Percentiles rank a stretch among this genome's conserved stretches.
Evolutionary conservation across 2,888 invertebrate genomes (phyloP).

Genomic region (Conus canariensis): DNA sequence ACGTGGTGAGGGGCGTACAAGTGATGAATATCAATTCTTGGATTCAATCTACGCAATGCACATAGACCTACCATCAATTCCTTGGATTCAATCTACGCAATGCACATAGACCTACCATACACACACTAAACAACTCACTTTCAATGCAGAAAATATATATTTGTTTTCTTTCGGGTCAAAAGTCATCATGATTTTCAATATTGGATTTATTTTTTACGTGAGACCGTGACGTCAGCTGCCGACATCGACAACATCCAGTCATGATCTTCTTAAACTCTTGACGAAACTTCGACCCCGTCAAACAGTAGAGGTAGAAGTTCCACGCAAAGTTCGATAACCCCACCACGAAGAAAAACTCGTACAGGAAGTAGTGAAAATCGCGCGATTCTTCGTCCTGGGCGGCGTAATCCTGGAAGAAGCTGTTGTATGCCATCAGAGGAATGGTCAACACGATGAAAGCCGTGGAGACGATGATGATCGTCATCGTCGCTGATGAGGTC

Average conservation of each 20-base stretch:
- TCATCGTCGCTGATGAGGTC: constrained; percentile 42
- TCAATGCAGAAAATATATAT: too few relatives aligned
- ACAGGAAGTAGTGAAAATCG: constrained; percentile 28
- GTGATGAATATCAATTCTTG: too few relatives aligned
- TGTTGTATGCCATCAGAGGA: constrained; percentile 48
- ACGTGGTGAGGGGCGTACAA: too few relatives aligned
- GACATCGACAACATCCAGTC: neutral
- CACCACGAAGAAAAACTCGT: constrained; percentile 47
- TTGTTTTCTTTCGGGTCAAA: neutral
- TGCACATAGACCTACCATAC: too few relatives aligned
- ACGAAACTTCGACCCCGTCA: constrained; percentile 48
- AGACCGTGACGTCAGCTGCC: neutral
- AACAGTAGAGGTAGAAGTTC: constrained; percentile 51
- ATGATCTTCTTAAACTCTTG: constrained; percentile 39
- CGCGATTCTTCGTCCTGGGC: neutral
- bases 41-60: too few relatives aligned
- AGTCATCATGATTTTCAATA: neutral
- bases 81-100: too few relatives aligned
- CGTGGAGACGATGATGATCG: constrained; percentile 41
- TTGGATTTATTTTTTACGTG: neutral
- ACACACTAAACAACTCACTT: too few relatives aligned
- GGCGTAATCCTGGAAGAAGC: neutral
- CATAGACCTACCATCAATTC: too few relatives aligned
- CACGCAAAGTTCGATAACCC: constrained; percentile 48
- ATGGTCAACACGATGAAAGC: constrained; percentile 46